Base-by-base conservation (phyloP, 2,888 invertebrate genomes). In the Pandemis cinnamomeana region DNA sequence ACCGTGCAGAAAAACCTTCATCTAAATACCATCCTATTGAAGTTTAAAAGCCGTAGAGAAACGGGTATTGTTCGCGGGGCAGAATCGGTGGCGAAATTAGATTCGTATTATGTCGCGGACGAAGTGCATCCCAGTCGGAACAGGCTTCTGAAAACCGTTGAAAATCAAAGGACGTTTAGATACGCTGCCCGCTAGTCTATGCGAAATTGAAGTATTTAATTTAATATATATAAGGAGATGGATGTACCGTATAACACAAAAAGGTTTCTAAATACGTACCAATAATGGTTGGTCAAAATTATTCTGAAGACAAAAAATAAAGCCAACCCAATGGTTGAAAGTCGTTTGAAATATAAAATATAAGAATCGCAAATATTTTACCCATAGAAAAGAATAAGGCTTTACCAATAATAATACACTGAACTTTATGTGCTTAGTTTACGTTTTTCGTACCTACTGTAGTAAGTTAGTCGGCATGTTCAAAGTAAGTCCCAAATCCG, bases 31-130 rank as follows among this genome's bases (percentile, higher is more conserved):
- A 81, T 88, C 86, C 92, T 89, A 93, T 93, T 93, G 90, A 93
- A 80, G 93, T 91, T 93, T 93, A 94, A 94, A 93, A 93, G 91
- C 91, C 94, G 91, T 90, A 86, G 88, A 89, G 89, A 91, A 92
- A 89, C 88, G 88, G 36, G 80, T 79, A 86, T 94, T 94, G 93
- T 94, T 87, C 87, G 86, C 84, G 82, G 84, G 77, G 84, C 88
- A 87, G 88, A 90, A 89, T 91, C 90, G 89, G 93, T 92, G 91
- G 92, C 92, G 88, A 90, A 91, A 93, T 93, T 91, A 89, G 91
- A 90, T 86, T 91, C 91, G 88, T 90, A 93, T 93, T 92, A 89
- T 89, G 83, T 84, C 80, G 86, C 79, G 80, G 79, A 78, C 82
- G 76, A 77, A 82, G 79, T 80, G 79, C 75, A 75, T 64, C 77